Conservation (phyloP, 2,888 invertebrate genomes). For the Drosophila glabriapex region DNA sequence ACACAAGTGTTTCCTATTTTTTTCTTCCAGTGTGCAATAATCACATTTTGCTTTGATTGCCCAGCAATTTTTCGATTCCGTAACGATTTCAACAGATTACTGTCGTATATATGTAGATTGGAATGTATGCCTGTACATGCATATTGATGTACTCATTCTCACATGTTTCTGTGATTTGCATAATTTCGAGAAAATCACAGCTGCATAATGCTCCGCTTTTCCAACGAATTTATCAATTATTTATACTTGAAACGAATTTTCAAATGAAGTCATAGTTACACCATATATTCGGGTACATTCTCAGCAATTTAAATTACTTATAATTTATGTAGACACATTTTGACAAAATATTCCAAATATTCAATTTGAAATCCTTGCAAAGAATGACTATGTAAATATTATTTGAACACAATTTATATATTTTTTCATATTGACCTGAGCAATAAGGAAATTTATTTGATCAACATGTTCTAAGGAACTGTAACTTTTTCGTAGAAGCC, state of each 20-base stretch:
- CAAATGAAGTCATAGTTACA: not conserved
- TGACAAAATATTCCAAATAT: not conserved
- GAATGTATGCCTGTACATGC: not conserved
- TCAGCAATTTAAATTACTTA: not conserved
- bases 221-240: not conserved
- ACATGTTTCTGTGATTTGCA: not conserved
- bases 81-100: conserved; percentile 21
- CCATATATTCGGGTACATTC: not conserved
- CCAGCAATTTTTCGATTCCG: conserved; percentile 16
- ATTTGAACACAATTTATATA: not conserved
- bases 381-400: not conserved
- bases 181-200: not conserved
- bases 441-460: not conserved
- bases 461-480: not conserved
- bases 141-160: not conserved
- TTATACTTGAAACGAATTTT: not conserved
- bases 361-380: not conserved
- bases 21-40: conserved; percentile 9
- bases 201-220: not conserved
- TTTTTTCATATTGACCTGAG: not conserved
- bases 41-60: conserved; percentile 14
- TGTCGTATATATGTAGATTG: not conserved
- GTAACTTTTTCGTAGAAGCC: not conserved
- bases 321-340: not conserved
- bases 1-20: conserved; percentile 14